Conservation (phyloP, 2,888 invertebrate genomes). For the Acrobeloides nanus region DNA sequence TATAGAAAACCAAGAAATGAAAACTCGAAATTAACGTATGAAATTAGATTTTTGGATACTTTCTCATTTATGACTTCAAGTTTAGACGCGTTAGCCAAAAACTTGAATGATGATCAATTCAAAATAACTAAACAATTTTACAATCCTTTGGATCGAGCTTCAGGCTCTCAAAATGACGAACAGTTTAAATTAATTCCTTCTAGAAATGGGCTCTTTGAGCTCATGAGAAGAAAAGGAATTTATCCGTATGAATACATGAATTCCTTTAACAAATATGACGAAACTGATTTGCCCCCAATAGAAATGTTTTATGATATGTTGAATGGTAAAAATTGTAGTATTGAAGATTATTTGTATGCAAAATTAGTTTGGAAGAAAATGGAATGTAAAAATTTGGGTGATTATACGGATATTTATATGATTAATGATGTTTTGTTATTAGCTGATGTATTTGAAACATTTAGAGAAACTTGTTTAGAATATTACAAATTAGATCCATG, state of each 20-base stretch:
- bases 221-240: slow-evolving; percentile 33
- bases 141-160: too few relatives aligned
- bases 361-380: slow-evolving; percentile 32
- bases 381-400: slow-evolving; percentile 25
- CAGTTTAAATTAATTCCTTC: too few relatives aligned
- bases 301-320: slow-evolving; percentile 25
- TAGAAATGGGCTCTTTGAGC: too few relatives aligned
- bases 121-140: slow-evolving; percentile 18
- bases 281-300: slow-evolving; percentile 30
- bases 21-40: too few relatives aligned
- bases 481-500: slow-evolving; percentile 41
- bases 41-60: slow-evolving; percentile 35
- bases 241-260: slow-evolving; percentile 50
- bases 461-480: slow-evolving; percentile 33
- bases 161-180: too few relatives aligned
- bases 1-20: too few relatives aligned
- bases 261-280: slow-evolving; percentile 29
- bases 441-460: slow-evolving; percentile 51
- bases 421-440: slow-evolving; percentile 43
- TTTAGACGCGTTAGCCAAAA: slow-evolving; percentile 20
- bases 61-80: slow-evolving; percentile 17
- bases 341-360: slow-evolving; percentile 31
- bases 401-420: slow-evolving; percentile 34
- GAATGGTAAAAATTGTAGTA: slow-evolving; percentile 15
- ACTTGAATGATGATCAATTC: slow-evolving; percentile 23